Percentiles rank a stretch among this genome's conserved stretches.
Conservation (phyloP, 1,140 invertebrate species). For the Asobara japonica region DNA sequence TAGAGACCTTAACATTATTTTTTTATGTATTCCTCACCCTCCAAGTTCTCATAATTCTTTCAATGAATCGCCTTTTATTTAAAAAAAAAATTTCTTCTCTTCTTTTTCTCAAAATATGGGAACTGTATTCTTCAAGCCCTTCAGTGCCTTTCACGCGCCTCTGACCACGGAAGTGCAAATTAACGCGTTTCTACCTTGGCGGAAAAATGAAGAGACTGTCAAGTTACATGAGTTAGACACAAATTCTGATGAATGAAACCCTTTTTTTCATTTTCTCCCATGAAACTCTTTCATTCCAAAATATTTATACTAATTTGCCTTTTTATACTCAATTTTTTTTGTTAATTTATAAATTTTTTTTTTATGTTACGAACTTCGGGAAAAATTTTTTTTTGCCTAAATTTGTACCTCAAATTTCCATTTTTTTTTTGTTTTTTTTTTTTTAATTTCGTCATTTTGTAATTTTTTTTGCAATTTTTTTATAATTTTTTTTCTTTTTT, state of each 20-base stretch:
- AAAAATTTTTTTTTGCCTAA: too few species aligned
- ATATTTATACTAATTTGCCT: too few species aligned
- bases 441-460: not conserved
- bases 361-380: too few species aligned
- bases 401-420: not conserved
- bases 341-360: too few species aligned
- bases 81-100: too few species aligned
- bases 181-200: not conserved
- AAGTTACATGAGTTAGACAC: too few species aligned
- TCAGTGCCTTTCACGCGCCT: not conserved
- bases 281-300: too few species aligned
- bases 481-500: not conserved
- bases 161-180: not conserved
- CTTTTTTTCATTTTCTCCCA: too few species aligned
- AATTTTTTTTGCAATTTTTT: not conserved
- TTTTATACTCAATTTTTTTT: too few species aligned
- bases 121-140: not conserved
- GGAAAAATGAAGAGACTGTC: constrained; percentile 1
- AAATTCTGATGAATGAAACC: too few species aligned
- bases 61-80: not conserved
- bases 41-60: not conserved
- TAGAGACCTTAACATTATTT: not conserved
- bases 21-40: not conserved
- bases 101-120: not conserved
- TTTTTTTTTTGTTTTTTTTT: too few species aligned